Evolutionary conservation across 2,888 invertebrate species (phyloP), one percentile per base, ranked within the genome.

Genomic region (Limnephilus rhombicus): DNA sequence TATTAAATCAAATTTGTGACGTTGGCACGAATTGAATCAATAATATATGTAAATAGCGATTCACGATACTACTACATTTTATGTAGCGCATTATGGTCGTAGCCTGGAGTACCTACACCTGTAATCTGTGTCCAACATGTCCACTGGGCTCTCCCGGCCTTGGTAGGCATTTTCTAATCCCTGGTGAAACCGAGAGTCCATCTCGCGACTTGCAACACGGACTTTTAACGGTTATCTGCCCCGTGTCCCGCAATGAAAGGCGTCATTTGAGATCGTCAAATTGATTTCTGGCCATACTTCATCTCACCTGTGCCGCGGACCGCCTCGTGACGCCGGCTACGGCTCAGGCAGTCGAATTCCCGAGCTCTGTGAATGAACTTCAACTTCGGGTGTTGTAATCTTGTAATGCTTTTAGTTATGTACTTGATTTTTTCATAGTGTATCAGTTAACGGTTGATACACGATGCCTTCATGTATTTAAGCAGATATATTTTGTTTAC

Each of bases 111-210:
- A 82, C 29, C 12, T 31, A 82, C 29, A 3, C 31, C 34, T 31
- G 34, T 34, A 15, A 37, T 34, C 34, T 12, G n/a, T 85, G 41
- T 85, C n/a, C 24, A 37, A n/a, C 41, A 86, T 29, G 86, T 88
- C 34, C 90, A 85, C 86, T 82, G 88, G 91, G 81, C 88, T n/a
- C 34, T 80, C 45, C 91, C 81, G 88, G 49, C 92, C 92, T 92
- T 91, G 92, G 80, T 89, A 87, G 90, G 31, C 92, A 34, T 49
- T 92, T 89, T 92, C 91, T 92, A 92, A 92, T 92, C 91, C 82
- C 93, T 89, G 93, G 90, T 91, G 93, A 93, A 93, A 93, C 91
- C 90, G 93, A 93, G 92, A 93, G 93, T 92, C 88, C 80, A 88
- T 29, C 88, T 68, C 68, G 88, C 88, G 18, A 68, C 88, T 34